These are phyloP conservation scores for Poeciliopsis gracilis DNA, from an alignment of 2,797 vertebrate genomes.

Conservation along the genomic window DNA sequence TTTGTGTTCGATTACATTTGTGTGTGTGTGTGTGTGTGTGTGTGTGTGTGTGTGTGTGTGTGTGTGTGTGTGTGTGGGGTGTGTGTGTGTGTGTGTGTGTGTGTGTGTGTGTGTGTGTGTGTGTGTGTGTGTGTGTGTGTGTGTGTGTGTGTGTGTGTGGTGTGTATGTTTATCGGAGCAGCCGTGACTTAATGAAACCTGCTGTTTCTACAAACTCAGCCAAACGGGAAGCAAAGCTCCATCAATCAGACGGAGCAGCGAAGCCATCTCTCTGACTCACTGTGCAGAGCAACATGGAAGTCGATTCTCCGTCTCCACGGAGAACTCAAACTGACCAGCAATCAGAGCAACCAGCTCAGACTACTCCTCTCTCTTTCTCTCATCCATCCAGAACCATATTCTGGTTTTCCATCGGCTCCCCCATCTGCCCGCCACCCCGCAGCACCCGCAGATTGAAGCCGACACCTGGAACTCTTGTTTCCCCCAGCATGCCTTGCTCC, in stretches of 20 bases:
- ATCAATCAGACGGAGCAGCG: constrained; percentile 57
- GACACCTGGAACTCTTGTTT: constrained; percentile 8
- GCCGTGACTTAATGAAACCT: constrained; percentile 57
- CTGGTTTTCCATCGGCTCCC: constrained; percentile 30
- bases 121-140: background rate
- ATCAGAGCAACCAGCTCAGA: constrained; percentile 32
- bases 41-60: too few relatives aligned
- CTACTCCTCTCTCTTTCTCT: background rate
- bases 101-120: background rate
- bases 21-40: background rate
- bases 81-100: background rate
- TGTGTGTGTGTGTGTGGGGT: too few relatives aligned
- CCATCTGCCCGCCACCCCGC: constrained; percentile 16
- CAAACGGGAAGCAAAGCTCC: constrained; percentile 51
- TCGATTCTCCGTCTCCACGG: constrained; percentile 16
- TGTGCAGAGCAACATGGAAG: constrained; percentile 22
- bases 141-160: background rate
- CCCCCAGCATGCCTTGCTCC: background rate
- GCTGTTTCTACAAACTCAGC: constrained; percentile 66
- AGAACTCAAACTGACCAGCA: constrained; percentile 42
- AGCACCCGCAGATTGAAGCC: constrained; percentile 26
- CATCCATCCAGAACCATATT: constrained; percentile 24
- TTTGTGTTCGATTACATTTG: constrained; percentile 8
- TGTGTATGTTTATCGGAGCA: constrained; percentile 3
- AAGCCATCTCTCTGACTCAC: constrained; percentile 46